Conservation (phyloP, 2,888 invertebrate species). For the Nezara viridula region DNA sequence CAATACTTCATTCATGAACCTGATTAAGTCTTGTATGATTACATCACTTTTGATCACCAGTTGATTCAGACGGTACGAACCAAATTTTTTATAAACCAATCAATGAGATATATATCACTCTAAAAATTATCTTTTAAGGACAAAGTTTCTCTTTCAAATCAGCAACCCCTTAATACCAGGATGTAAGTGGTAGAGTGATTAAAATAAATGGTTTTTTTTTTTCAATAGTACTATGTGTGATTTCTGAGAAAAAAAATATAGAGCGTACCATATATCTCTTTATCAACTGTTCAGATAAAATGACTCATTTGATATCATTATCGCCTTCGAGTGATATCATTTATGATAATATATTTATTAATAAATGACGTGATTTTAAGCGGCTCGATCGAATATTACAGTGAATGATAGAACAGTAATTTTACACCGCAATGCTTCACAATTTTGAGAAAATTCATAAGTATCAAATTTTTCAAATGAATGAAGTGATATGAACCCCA, state of each 20-base stretch:
- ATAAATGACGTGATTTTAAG: not conserved
- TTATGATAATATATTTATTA: not conserved
- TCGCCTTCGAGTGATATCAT: not conserved
- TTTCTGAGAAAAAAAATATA: not conserved
- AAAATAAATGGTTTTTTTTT: not conserved
- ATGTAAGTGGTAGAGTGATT: not conserved
- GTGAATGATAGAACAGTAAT: too few relatives aligned
- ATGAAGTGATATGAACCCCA: not conserved
- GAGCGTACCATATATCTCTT: too few relatives aligned
- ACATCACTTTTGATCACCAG: too few relatives aligned
- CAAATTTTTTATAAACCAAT: too few relatives aligned
- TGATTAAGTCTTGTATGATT: too few relatives aligned
- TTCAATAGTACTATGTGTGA: not conserved
- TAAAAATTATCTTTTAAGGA: too few relatives aligned
- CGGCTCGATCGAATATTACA: not conserved
- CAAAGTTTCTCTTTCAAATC: too few relatives aligned
- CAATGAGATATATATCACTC: too few relatives aligned
- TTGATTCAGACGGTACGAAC: too few relatives aligned
- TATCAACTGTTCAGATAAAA: not conserved
- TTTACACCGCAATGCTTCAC: not conserved
- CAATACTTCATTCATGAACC: too few relatives aligned
- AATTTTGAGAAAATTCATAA: too few relatives aligned
- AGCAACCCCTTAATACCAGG: not conserved
- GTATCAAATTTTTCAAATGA: too few relatives aligned
- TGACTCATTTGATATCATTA: slow-evolving; percentile 7